Conservation (phyloP, 2,888 invertebrate genomes). For the Mellilla xanthometata region DNA sequence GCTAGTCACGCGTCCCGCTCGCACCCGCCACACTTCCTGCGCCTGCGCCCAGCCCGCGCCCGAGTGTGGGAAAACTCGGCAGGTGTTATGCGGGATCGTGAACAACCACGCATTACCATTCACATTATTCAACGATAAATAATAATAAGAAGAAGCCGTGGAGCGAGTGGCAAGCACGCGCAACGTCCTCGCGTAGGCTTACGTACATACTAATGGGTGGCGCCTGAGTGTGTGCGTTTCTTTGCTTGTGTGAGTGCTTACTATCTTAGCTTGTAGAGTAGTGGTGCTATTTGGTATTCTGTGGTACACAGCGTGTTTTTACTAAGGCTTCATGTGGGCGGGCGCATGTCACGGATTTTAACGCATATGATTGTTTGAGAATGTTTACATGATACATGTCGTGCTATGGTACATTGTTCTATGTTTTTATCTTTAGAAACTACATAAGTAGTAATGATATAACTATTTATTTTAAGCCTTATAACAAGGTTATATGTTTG, state of each 20-base stretch:
- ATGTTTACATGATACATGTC: conserved; percentile 45
- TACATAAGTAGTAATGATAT: too few species aligned
- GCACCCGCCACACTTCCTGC: conserved; percentile 72
- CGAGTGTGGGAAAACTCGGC: conserved; percentile 84
- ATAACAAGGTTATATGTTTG: too few species aligned
- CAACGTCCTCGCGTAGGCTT: conserved; percentile 61
- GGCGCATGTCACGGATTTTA: conserved; percentile 69
- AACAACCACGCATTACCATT: conserved; percentile 83
- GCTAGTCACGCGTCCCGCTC: conserved; percentile 69
- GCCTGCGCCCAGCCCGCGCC: conserved; percentile 64
- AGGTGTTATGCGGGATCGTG: conserved; percentile 84
- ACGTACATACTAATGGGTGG: conserved; percentile 71
- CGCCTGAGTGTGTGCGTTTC: conserved; percentile 53
- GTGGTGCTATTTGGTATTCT: conserved; percentile 40
- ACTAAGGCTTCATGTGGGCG: conserved; percentile 69
- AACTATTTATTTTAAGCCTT: too few species aligned
- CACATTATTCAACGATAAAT: conserved; percentile 83
- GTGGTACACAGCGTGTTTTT: conserved; percentile 53
- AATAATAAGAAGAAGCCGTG: conserved; percentile 81
- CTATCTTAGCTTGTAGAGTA: conserved; percentile 41
- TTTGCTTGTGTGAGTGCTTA: conserved; percentile 35
- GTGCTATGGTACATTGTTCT: too few species aligned
- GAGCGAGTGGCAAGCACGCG: conserved; percentile 81
- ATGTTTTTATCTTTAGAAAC: too few species aligned
- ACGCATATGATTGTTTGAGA: conserved; percentile 70